Conservation (phyloP, 1,140 invertebrate species). For the Episyrphus balteatus region DNA sequence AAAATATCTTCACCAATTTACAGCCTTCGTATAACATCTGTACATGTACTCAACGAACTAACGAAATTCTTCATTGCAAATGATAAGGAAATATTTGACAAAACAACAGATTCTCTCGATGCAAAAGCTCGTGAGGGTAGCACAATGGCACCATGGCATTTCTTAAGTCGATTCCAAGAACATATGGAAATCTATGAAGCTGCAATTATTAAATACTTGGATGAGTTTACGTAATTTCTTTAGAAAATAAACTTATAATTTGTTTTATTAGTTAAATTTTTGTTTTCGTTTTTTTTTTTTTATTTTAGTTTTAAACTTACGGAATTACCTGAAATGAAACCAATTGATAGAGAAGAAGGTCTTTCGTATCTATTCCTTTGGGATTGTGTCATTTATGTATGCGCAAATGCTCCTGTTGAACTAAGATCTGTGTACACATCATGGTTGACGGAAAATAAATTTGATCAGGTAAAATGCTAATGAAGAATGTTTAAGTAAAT, state of each 20-base stretch:
- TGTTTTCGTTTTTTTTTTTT: background rate
- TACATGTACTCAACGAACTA: conserved; percentile 17
- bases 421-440: conserved; percentile 59
- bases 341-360: conserved; percentile 19
- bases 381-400: conserved; percentile 58
- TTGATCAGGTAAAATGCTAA: conserved; percentile 19
- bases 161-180: conserved; percentile 44
- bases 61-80: conserved; percentile 23
- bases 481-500: conserved; percentile 7
- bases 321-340: conserved; percentile 23
- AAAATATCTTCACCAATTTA: conserved; percentile 18
- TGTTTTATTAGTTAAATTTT: background rate
- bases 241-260: background rate
- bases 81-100: conserved; percentile 24
- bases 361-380: conserved; percentile 57
- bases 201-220: conserved; percentile 20
- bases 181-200: conserved; percentile 33
- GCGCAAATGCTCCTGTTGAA: conserved; percentile 52
- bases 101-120: conserved; percentile 17
- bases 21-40: conserved; percentile 16
- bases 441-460: conserved; percentile 46
- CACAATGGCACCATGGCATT: conserved; percentile 20
- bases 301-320: conserved; percentile 23
- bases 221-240: conserved; percentile 21
- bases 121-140: conserved; percentile 1